These are phyloP conservation scores for Cygnus olor DNA, from an alignment of 2,797 vertebrate species.

Conservation along the genomic window DNA sequence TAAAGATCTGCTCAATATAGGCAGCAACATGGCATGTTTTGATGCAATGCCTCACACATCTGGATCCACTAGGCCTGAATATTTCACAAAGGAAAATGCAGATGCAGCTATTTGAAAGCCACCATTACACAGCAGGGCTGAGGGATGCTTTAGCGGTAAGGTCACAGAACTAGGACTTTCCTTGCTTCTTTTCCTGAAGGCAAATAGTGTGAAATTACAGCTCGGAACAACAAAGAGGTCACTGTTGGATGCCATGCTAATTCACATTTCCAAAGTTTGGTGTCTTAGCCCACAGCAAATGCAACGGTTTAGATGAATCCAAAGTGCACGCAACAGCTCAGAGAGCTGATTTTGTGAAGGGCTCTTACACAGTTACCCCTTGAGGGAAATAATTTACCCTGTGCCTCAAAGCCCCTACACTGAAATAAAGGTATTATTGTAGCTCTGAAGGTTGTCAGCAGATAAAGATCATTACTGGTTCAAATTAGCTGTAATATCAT, in stretches of 20 bases:
- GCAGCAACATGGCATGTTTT: neutral
- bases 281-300: neutral
- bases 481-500: neutral
- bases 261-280: neutral
- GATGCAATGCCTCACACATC: neutral
- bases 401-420: neutral
- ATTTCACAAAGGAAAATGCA: neutral
- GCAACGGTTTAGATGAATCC: neutral
- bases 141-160: neutral
- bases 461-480: neutral
- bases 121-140: neutral
- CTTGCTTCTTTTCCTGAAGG: neutral
- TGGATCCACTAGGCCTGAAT: accelerated
- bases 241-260: neutral
- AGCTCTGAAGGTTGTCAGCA: neutral
- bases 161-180: neutral
- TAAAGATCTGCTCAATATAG: neutral
- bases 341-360: neutral
- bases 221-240: neutral
- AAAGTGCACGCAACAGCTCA: neutral
- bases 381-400: neutral
- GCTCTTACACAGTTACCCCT: neutral
- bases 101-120: neutral
- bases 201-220: neutral
- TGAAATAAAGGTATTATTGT: neutral